These are phyloP conservation scores for Dryobates pubescens DNA, from an alignment of 2,797 vertebrate genomes.

Conservation along the genomic window DNA sequence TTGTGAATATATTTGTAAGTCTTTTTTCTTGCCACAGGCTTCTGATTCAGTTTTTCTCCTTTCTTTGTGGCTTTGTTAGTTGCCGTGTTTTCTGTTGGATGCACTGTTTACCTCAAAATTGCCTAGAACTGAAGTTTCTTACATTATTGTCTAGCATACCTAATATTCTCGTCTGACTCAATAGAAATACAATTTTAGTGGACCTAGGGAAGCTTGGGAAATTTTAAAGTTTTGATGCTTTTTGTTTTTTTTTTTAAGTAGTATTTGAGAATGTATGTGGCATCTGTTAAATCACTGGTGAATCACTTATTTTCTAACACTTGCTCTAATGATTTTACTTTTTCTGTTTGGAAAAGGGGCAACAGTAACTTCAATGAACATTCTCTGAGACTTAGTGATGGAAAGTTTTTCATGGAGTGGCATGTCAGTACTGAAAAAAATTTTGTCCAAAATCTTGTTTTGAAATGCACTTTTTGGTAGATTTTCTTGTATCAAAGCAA, in stretches of 20 bases:
- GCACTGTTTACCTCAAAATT: not conserved
- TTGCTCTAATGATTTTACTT: not conserved
- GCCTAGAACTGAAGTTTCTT: not conserved
- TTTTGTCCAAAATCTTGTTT: not conserved
- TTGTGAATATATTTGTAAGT: not conserved
- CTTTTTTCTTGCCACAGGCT: not conserved
- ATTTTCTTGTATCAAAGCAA: not conserved
- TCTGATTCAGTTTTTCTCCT: not conserved
- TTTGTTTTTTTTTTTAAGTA: not conserved
- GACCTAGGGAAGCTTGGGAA: not conserved
- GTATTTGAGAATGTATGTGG: not conserved
- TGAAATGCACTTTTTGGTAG: not conserved
- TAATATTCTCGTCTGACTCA: not conserved
- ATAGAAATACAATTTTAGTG: not conserved
- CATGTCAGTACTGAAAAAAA: not conserved
- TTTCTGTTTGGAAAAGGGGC: not conserved
- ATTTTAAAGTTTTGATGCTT: too few relatives aligned
- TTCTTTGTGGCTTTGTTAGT: not conserved
- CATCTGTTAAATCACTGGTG: not conserved
- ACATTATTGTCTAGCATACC: not conserved
- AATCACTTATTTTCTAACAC: not conserved
- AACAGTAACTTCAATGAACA: not conserved
- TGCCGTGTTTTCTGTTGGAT: not conserved
- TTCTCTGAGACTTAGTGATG: not conserved
- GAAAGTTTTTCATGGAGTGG: not conserved